Conservation (phyloP, 2,888 invertebrate genomes). For the Chaitophorus viminalis region DNA sequence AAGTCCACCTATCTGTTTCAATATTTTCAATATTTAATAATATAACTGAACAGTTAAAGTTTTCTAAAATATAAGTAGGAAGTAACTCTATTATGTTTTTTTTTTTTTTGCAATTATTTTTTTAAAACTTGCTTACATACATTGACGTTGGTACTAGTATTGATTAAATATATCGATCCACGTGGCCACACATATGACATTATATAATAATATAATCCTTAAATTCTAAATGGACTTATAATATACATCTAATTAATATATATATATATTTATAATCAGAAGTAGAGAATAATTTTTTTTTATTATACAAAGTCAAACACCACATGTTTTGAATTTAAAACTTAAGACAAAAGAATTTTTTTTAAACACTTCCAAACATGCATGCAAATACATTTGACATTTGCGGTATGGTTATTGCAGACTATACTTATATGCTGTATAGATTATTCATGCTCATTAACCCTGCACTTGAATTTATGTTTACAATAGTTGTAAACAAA, state of each 20-base stretch:
- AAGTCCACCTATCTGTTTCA: neutral
- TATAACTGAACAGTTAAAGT: neutral
- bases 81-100: too few species aligned
- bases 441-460: constrained; percentile 6
- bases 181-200: too few species aligned
- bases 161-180: too few species aligned
- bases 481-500: neutral
- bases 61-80: neutral
- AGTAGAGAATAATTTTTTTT: neutral
- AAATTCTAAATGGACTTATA: neutral
- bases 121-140: too few species aligned
- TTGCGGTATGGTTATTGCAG: neutral
- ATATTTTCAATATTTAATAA: neutral
- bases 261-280: neutral
- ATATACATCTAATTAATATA: neutral
- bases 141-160: too few species aligned
- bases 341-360: neutral
- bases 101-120: too few species aligned
- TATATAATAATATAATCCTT: neutral
- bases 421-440: neutral
- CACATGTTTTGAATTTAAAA: neutral
- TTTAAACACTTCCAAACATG: neutral
- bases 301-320: neutral
- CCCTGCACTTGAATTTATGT: constrained; percentile 33
- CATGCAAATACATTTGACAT: neutral